phyloP scores from a whole-genome alignment of 2,797 vertebrate genomes.

The Tolypeutes matacus region DNA sequence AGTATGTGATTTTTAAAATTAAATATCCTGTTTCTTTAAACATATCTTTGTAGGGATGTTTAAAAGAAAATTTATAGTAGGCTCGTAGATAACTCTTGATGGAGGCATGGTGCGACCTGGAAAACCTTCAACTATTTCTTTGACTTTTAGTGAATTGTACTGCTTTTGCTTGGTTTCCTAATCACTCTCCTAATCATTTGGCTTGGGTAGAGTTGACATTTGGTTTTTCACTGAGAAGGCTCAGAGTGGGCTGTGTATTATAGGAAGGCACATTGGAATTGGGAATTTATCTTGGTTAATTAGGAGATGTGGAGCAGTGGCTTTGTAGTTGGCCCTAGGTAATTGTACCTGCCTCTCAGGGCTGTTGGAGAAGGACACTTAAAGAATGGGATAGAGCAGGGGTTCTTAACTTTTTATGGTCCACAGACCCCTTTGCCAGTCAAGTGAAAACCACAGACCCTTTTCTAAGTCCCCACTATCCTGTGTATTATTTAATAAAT shows the following conservation, averaged over 20 bases:
- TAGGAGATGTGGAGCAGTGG: not conserved
- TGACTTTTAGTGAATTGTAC: not conserved
- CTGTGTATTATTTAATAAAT: too few species aligned
- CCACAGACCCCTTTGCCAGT: too few species aligned
- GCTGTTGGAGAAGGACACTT: not conserved
- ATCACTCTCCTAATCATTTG: not conserved
- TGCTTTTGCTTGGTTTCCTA: conserved; percentile 7
- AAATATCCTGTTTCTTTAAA: not conserved
- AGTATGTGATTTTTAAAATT: not conserved
- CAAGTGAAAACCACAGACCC: too few species aligned
- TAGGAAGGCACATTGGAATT: not conserved
- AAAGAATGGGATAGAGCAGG: not conserved
- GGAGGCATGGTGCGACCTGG: not conserved
- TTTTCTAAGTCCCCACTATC: too few species aligned
- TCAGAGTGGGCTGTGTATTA: rapidly evolving
- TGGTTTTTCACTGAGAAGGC: not conserved
- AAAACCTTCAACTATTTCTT: not conserved
- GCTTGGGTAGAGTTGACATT: not conserved
- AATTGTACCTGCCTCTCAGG: not conserved
- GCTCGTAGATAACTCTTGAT: not conserved
- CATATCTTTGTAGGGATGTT: not conserved
- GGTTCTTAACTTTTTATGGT: too few species aligned
- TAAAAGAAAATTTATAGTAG: conserved; percentile 7
- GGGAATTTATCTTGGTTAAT: not conserved
- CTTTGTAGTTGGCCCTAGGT: not conserved